phyloP scores from a whole-genome alignment of 2,888 invertebrate species.

The Leptopterna dolabrata region DNA sequence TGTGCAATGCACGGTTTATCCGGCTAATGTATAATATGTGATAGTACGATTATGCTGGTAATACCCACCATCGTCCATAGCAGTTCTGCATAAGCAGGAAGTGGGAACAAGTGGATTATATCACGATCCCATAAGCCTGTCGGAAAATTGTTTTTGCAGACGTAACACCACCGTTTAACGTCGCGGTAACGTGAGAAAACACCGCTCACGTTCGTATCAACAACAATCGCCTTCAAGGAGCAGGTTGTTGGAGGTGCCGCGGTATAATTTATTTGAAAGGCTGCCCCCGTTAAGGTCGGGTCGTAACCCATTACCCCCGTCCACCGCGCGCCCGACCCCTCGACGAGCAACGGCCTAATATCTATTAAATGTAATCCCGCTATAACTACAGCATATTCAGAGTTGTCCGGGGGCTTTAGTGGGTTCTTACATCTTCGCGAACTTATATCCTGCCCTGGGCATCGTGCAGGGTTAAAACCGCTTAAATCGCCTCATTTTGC shows the following conservation, averaged over 20 bases:
- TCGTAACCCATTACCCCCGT: conserved; percentile 24
- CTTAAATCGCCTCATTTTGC: neutral
- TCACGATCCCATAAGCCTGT: no score
- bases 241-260: neutral
- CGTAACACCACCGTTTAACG: no score
- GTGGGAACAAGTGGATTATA: no score
- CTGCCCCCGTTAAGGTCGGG: conserved; percentile 4
- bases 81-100: no score
- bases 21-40: no score
- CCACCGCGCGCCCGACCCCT: neutral
- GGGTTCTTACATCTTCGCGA: neutral
- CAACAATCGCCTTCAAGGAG: neutral
- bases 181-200: no score
- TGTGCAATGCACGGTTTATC: no score
- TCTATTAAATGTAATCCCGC: conserved; percentile 28
- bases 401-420: conserved; percentile 6
- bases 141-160: no score
- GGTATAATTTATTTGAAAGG: conserved; percentile 19
- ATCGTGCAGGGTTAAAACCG: neutral
- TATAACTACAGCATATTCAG: conserved; percentile 6
- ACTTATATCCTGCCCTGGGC: neutral
- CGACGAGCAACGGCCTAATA: conserved; percentile 21
- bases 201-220: neutral
- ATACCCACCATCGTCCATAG: no score
- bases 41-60: no score